Base-by-base conservation (phyloP, 2,113 vertebrate genomes). In the Oncorhynchus mykiss region DNA sequence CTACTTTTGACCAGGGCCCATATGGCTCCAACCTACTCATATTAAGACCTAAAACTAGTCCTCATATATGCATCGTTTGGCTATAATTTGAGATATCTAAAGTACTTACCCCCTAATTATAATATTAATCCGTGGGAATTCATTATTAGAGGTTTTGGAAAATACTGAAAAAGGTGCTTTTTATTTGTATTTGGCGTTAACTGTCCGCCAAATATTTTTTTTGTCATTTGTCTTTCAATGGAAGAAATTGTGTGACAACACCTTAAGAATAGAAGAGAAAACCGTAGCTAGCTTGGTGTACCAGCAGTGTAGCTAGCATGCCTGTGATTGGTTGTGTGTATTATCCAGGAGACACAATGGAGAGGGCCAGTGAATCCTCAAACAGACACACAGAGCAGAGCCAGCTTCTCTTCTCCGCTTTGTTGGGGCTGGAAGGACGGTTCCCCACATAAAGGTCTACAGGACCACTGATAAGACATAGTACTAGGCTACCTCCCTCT, bases 331-430 rank as follows among this genome's bases (percentile, higher is more conserved):
- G 81, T 77, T 79, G 71, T 78, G 75, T 83, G 39, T 84, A 85
- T 80, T 81, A 82, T 85, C 77, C 79, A 77, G 74, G 70, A 74
- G 77, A 80, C 79, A 88, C 87, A 88, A 86, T 82, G 74, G 78
- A 76, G 25, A 27, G 70, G 22, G 57, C 57, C 3, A 8, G 39
- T 70, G 62, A 82, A 87, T 87, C 78, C 81, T 78, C 80, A 88
- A 88, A 87, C 85, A 76, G 24, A 65, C 59, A n/a, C 59, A n/a
- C 59, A 22, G 59, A 24, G n/a, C 67, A 27, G 73, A 72, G 82
- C 73, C 80, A 79, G 82, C 66, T 54, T 82, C 79, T 51, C 68
- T 39, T 20, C 82, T 78, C 68, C 25, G 81, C 73, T 81, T 84
- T 85, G 85, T 86, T 79, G 67, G 75, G 70, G 62, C 80, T 81